Conservation (phyloP, 2,113 vertebrate genomes). For the Regulus satrapa region DNA sequence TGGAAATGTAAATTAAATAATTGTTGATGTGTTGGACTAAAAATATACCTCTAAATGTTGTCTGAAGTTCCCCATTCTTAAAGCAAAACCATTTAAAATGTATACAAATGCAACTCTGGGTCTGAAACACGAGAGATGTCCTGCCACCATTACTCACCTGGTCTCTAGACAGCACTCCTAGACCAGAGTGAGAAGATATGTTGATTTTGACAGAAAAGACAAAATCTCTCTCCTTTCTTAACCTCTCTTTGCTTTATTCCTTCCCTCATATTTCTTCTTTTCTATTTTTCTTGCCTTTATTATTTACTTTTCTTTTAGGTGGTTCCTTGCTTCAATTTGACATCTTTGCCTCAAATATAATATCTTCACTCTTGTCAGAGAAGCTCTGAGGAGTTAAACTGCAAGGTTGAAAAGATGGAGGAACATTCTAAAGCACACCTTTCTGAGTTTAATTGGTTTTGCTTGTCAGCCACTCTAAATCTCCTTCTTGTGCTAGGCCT, state of each 20-base stretch:
- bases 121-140: not conserved
- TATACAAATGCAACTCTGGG: not conserved
- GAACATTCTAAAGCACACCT: not conserved
- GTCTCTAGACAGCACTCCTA: not conserved
- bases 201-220: not conserved
- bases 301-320: not conserved
- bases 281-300: not conserved
- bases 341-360: not conserved
- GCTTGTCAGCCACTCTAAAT: not conserved
- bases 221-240: not conserved
- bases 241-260: not conserved
- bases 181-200: not conserved
- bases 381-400: not conserved
- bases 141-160: not conserved
- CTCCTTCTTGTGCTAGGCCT: not conserved
- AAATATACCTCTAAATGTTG: not conserved
- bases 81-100: not conserved
- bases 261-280: not conserved
- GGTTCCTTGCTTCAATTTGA: not conserved
- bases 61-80: not conserved
- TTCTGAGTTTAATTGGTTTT: not conserved
- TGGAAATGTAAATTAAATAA: slow-evolving; percentile 46
- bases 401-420: not conserved
- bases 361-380: not conserved
- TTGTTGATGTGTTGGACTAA: not conserved